phyloP scores from a whole-genome alignment of 2,888 invertebrate species.

The Trissolcus brochymenae region DNA sequence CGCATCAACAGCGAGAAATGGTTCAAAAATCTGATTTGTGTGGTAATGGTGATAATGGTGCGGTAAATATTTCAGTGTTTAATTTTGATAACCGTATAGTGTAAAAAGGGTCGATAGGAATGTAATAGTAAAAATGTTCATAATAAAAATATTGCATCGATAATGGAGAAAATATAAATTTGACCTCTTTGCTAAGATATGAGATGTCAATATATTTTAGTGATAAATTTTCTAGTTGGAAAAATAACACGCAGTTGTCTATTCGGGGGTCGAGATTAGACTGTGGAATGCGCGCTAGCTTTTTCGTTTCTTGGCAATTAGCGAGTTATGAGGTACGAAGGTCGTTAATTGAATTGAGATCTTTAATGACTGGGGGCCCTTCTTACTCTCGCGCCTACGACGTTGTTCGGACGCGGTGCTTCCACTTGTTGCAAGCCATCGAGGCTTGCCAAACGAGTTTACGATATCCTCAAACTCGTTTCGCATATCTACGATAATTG shows the following conservation, averaged over 20 bases:
- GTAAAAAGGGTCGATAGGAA: too few species aligned
- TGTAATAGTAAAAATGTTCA: too few species aligned
- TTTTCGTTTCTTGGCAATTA: constrained; percentile 66
- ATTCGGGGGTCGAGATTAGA: constrained; percentile 6
- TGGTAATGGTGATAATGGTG: too few species aligned
- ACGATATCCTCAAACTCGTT: constrained; percentile 53
- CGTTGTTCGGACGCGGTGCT: constrained; percentile 45
- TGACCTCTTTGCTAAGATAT: too few species aligned
- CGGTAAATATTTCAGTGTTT: too few species aligned
- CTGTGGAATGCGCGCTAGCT: constrained; percentile 12
- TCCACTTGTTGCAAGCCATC: constrained; percentile 54
- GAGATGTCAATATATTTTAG: too few species aligned
- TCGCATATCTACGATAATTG: constrained; percentile 53
- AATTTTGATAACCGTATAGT: too few species aligned
- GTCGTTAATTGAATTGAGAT: constrained; percentile 72
- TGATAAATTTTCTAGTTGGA: too few species aligned
- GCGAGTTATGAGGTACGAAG: constrained; percentile 69
- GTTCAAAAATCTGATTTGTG: too few species aligned
- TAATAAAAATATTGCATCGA: too few species aligned
- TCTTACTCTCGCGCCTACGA: constrained; percentile 66
- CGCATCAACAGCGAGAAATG: too few species aligned
- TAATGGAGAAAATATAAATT: too few species aligned
- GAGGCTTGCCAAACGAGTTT: constrained; percentile 50
- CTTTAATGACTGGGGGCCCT: constrained; percentile 65
- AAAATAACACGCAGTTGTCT: neutral